Evolutionary conservation across 2,888 invertebrate species (phyloP).

Genomic region (Rhopalosiphum nymphaeae): DNA sequence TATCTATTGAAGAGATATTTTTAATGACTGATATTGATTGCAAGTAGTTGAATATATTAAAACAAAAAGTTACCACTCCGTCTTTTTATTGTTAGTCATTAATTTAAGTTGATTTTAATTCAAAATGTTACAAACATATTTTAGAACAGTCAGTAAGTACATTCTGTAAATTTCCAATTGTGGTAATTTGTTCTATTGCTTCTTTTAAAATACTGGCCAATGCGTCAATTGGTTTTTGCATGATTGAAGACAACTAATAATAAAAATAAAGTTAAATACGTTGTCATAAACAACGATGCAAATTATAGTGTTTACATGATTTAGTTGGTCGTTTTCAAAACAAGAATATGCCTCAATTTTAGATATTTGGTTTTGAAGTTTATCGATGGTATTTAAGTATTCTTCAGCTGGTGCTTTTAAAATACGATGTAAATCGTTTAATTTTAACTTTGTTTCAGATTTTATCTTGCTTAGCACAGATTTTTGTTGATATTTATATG

Average conservation of each 20-base stretch:
- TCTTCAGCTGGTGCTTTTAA: not conserved
- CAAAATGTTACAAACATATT: not conserved
- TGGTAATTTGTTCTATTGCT: not conserved
- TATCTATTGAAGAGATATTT: not conserved
- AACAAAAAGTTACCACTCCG: not conserved
- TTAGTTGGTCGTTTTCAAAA: slow-evolving; percentile 5
- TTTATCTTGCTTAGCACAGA: not conserved
- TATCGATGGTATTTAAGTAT: not conserved
- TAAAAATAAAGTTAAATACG: not conserved
- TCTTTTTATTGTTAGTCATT: not conserved
- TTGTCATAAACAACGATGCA: not conserved
- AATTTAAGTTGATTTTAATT: not conserved
- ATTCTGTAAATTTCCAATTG: slow-evolving; percentile 1
- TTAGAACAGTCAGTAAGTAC: not conserved
- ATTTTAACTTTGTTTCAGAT: not conserved
- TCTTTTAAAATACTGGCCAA: not conserved
- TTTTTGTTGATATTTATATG: slow-evolving; percentile 2
- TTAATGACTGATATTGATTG: not conserved
- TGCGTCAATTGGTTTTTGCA: not conserved
- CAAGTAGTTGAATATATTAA: not conserved
- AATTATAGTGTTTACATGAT: not conserved
- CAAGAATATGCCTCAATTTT: slow-evolving; percentile 22
- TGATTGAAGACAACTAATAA: slow-evolving; percentile 5
- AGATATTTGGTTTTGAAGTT: slow-evolving; percentile 23
- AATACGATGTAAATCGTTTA: not conserved